These are phyloP conservation scores for Julus scandinavius DNA, from an alignment of 2,888 invertebrate species.

Conservation along the genomic window DNA sequence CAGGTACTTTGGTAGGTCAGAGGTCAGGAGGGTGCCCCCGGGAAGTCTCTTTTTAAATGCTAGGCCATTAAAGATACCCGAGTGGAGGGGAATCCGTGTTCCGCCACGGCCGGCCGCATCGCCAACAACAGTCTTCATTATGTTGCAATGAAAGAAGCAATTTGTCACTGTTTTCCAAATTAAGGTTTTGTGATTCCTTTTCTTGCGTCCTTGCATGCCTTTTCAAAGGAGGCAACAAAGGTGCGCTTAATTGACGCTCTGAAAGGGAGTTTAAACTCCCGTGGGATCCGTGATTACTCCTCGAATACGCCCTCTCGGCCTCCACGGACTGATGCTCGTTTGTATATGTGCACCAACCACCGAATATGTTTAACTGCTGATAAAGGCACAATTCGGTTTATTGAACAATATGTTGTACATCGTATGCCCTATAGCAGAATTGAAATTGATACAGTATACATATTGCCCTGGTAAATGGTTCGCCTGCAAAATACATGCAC, in stretches of 20 bases:
- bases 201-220: conserved; percentile 41
- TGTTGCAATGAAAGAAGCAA: conserved; percentile 26
- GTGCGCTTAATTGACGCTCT: conserved; percentile 39
- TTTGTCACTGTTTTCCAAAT: conserved; percentile 42
- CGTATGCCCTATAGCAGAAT: neutral
- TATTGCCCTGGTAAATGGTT: too few relatives aligned
- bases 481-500: too few relatives aligned
- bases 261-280: conserved; percentile 42
- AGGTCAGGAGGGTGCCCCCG: neutral
- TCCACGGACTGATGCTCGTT: neutral
- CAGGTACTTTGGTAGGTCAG: neutral
- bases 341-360: neutral
- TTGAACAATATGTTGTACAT: neutral
- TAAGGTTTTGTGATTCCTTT: conserved; percentile 40
- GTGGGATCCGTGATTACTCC: conserved; percentile 42
- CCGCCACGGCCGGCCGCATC: conserved; percentile 23
- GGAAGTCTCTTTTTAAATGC: neutral
- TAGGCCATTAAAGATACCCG: neutral
- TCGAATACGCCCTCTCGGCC: conserved; percentile 28
- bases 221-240: conserved; percentile 34
- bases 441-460: too few relatives aligned
- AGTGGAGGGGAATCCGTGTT: conserved; percentile 13
- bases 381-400: neutral
- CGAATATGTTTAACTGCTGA: neutral
- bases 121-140: conserved; percentile 39